Base-by-base conservation (phyloP, 2,113 vertebrate species). In the Phylloscopus trochiloides region DNA sequence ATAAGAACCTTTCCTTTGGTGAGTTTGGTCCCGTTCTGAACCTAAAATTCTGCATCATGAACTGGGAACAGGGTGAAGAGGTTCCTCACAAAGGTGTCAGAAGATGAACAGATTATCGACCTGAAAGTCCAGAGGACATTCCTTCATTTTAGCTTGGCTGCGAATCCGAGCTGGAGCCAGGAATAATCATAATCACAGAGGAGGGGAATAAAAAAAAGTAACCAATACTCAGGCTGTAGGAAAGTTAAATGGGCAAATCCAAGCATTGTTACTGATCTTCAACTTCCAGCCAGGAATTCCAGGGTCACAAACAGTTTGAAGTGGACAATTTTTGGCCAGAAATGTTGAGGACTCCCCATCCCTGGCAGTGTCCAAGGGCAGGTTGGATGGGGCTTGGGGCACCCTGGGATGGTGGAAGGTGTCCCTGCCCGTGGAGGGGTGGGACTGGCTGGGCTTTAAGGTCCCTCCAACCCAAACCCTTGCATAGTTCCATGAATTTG, bases 401-500 rank as follows among this genome's bases (percentile, higher is more conserved):
- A 17, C 0, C 31, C 25, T 75, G 62, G 71, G 36, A 4, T 3
- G 2, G 38, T 3, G 32, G 52, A 1, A 36, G 61, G 34, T 13
- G 59, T 29, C 42, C 42, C 58, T 65, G 58, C 52, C 48, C 58
- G 7, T 17, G 82, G 82, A 52, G 17, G 20, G 17, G 13, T 28
- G 55, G 16, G 3, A 36, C 9, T 24, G 32, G 25, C 6, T 17
- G 80, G 4, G 5, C 5, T 62, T 19, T 47, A 18, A 32, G n/a
- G 28, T 26, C 24, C 29, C 15, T 48, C 19, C 29, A 29, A 34
- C 70, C 12, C 61, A 65, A 65, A 55, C 3, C 50, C 48, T 34
- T 31, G 70, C 50, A 10, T 3, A 8, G 42, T 29, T 15, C 51
- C 59, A 9, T 31, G 16, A 20, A 26, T 47, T 55, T 48, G n/a